Evolutionary conservation across 2,113 vertebrate genomes (phyloP), one percentile per base, ranked within the genome.

Genomic region (Ictalurus punctatus): DNA sequence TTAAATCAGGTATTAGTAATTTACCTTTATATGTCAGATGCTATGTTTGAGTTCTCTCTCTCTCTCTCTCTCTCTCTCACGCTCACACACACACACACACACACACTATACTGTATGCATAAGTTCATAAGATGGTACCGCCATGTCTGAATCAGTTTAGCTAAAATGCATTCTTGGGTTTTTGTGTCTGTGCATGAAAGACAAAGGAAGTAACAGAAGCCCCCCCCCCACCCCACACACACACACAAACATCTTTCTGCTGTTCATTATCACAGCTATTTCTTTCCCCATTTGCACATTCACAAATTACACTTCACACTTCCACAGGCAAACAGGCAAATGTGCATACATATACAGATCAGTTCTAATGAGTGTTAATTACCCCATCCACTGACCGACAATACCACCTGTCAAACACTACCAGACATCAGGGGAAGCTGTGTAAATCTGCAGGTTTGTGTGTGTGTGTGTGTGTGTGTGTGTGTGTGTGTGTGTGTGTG

Each of bases 351-450:
- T 84, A 92, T 86, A 88, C 74, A 61, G 87, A 71, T 25, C 92
- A 93, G 89, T 91, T 94, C 94, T 94, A 95, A 95, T 95, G 94
- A 92, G 94, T 92, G 94, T 93, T 95, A 95, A 96, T 95, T 94
- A 94, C 93, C 92, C 87, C 83, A 73, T 86, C 92, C 89, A 88
- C 92, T 92, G 93, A 95, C 93, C 91, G 92, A 94, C 94, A 91
- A 90, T 94, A 92, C 90, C 83, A 93, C 92, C 90, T 92, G 94
- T 92, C 90, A 92, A 88, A 82, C 63, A 14, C 59, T 86, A 69
- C n/a, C 61, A 79, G 14, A 69, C 69, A 88, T 78, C 17, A 74
- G 88, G 88, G 37, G 84, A 59, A 19, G 56, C 84, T 52, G 14
- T 71, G 81, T 40, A 37, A 54, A 59, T 74, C 58, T 85, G 34